These are phyloP conservation scores for Sylvicapra grimmia DNA, from an alignment of 2,113 vertebrate genomes.

Conservation along the genomic window DNA sequence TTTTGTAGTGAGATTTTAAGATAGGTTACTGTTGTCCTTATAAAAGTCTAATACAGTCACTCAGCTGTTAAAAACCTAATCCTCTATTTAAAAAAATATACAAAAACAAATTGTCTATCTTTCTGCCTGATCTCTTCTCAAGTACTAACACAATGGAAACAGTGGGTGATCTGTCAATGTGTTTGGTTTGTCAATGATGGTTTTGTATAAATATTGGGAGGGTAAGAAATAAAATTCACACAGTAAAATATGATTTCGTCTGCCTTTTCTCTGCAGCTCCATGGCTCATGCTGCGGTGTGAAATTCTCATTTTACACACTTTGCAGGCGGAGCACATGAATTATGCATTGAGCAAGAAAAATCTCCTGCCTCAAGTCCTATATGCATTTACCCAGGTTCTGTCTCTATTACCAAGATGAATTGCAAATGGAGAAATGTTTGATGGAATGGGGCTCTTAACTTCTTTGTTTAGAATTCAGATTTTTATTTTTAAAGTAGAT, in stretches of 20 bases:
- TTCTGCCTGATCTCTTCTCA: constrained; percentile 87
- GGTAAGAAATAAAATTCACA: constrained; percentile 85
- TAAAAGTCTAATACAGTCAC: constrained; percentile 80
- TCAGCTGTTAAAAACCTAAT: constrained; percentile 84
- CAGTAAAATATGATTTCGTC: constrained; percentile 87
- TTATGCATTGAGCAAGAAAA: constrained; percentile 99
- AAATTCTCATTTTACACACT: constrained; percentile 99
- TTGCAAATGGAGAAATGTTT: constrained; percentile 93
- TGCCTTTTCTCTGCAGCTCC: constrained; percentile 87
- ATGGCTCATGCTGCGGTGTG: constrained; percentile 96
- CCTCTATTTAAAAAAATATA: constrained; percentile 83
- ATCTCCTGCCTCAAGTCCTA: constrained; percentile 99
- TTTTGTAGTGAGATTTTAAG: constrained; percentile 71
- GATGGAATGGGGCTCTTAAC: constrained; percentile 91
- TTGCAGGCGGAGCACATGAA: constrained; percentile 98
- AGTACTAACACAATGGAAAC: constrained; percentile 84
- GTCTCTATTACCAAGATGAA: constrained; percentile 99
- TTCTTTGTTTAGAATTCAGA: constrained; percentile 91
- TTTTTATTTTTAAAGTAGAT: constrained; percentile 76
- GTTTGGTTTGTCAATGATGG: constrained; percentile 86
- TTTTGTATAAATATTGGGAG: constrained; percentile 87
- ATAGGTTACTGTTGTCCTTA: constrained; percentile 76
- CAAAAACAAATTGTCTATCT: constrained; percentile 87
- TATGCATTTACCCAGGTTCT: constrained; percentile 96
- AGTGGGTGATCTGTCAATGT: constrained; percentile 86